These are phyloP conservation scores for Rutpela maculata DNA, from an alignment of 2,888 invertebrate genomes.

Conservation along the genomic window DNA sequence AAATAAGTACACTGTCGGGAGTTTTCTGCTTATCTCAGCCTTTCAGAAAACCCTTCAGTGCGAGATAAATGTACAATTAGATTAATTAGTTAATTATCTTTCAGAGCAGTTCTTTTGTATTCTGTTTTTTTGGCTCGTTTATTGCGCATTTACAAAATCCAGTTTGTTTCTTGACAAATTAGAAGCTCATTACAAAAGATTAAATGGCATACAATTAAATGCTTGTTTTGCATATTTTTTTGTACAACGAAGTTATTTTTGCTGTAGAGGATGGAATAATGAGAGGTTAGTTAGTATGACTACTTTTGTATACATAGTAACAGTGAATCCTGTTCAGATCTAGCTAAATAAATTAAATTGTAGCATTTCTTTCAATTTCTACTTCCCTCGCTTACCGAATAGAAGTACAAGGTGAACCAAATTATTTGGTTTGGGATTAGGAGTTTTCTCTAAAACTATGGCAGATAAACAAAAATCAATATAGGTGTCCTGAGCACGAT, in stretches of 20 bases:
- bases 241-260: not conserved
- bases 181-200: not conserved
- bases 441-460: too few species aligned
- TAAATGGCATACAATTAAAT: not conserved
- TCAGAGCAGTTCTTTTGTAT: conserved; percentile 4
- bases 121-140: not conserved
- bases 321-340: too few species aligned
- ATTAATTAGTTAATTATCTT: conserved; percentile 14
- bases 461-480: too few species aligned
- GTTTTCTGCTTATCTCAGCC: not conserved
- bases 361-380: too few species aligned
- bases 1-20: not conserved
- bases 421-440: too few species aligned
- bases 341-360: too few species aligned
- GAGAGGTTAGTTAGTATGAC: too few species aligned
- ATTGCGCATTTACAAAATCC: not conserved
- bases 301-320: too few species aligned
- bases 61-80: not conserved
- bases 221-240: not conserved
- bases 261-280: too few species aligned
- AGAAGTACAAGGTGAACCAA: too few species aligned
- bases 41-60: not conserved
- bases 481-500: too few species aligned
- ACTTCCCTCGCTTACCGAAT: too few species aligned
- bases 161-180: conserved; percentile 3